phyloP scores from a whole-genome alignment of 2,113 vertebrate genomes.

The Phylloscopus trochiloides region DNA sequence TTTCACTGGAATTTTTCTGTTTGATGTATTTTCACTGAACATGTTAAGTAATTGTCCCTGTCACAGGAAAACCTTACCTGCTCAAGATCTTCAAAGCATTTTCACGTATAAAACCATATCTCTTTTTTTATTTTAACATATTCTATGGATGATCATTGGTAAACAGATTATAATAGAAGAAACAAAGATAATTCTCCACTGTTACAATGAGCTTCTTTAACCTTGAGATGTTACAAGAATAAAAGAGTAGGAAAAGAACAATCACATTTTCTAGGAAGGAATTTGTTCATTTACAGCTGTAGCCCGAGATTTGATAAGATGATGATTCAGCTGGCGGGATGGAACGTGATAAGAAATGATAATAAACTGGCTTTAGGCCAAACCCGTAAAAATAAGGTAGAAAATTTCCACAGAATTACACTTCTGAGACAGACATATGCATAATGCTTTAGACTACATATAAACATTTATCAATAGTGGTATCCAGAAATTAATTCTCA shows the following conservation, averaged over 20 bases:
- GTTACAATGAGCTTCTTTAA: neutral
- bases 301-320: slow-evolving; percentile 4
- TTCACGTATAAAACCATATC: neutral
- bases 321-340: neutral
- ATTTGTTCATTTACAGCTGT: slow-evolving; percentile 21
- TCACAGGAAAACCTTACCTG: accelerated
- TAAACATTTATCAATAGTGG: neutral
- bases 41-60: neutral
- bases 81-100: neutral
- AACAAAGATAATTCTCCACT: neutral
- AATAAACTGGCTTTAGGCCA: neutral
- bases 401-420: neutral
- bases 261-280: slow-evolving; percentile 13
- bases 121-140: neutral
- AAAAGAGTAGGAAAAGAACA: slow-evolving; percentile 2
- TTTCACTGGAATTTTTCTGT: neutral
- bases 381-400: neutral
- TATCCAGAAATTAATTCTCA: neutral
- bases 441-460: neutral
- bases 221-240: neutral
- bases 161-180: neutral
- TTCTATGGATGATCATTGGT: neutral
- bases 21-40: neutral
- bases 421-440: neutral
- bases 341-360: neutral